phyloP scores from a whole-genome alignment of 1,140 invertebrate species.

The Drosophila insularis region DNA sequence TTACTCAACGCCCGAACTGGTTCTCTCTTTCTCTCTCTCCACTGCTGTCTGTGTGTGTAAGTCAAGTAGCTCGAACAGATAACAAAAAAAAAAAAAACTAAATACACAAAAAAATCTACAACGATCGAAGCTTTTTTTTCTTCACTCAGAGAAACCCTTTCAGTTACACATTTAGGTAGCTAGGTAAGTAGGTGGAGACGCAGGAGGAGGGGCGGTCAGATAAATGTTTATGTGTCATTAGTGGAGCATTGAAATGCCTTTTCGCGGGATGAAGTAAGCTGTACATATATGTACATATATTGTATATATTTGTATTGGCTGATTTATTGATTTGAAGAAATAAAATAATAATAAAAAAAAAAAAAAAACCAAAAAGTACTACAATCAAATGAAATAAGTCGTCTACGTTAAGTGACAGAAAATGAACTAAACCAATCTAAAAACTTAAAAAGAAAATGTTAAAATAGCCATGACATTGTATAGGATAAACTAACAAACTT shows the following conservation, averaged over 20 bases:
- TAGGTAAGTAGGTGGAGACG: constrained; percentile 14
- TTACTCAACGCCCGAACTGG: constrained; percentile 76
- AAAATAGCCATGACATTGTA: too few relatives aligned
- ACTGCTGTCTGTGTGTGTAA: constrained; percentile 63
- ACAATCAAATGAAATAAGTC: background rate
- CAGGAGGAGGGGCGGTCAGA: constrained; percentile 21
- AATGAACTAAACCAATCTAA: background rate
- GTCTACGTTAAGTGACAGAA: background rate
- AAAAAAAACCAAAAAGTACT: background rate
- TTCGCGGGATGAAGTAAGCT: background rate
- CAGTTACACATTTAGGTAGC: constrained; percentile 48
- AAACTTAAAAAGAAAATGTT: too few relatives aligned
- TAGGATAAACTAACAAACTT: too few relatives aligned
- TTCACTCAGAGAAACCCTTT: constrained; percentile 60
- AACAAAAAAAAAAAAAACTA: constrained; percentile 50
- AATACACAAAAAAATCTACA: constrained; percentile 21
- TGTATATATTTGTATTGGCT: background rate
- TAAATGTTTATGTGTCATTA: constrained; percentile 80
- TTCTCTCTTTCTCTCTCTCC: constrained; percentile 50
- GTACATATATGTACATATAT: background rate
- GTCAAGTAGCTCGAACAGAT: constrained; percentile 74
- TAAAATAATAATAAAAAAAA: background rate
- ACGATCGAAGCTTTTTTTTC: constrained; percentile 49
- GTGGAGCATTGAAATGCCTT: constrained; percentile 66
- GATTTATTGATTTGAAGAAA: constrained; percentile 10